A percentile compares a stretch with the other conserved stretches of the same genome.
Conservation (phyloP, 1,140 invertebrate species). For the Drosophila malerkotliana region DNA sequence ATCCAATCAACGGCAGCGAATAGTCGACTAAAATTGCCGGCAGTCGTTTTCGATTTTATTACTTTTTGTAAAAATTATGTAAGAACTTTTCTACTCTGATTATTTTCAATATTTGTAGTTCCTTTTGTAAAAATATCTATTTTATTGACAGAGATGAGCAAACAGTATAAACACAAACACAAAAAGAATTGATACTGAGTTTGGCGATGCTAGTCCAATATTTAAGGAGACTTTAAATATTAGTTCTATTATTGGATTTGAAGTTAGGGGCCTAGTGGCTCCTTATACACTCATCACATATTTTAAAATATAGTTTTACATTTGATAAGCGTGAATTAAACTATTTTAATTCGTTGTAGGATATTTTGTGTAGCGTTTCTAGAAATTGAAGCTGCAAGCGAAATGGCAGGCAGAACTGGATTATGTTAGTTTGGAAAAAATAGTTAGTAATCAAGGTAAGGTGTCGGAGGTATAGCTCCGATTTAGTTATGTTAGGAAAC, state of each 20-base stretch:
- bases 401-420: conserved; percentile 18
- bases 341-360: not conserved
- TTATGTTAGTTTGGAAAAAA: conserved; percentile 11
- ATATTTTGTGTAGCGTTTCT: conserved; percentile 32
- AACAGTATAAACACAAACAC: conserved; percentile 31
- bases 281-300: too few species aligned
- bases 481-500: conserved; percentile 34
- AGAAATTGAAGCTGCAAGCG: not conserved
- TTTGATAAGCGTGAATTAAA: not conserved
- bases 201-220: not conserved
- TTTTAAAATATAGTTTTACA: too few species aligned
- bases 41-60: too few species aligned
- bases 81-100: conserved; percentile 30
- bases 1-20: conserved; percentile 54
- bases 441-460: conserved; percentile 10
- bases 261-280: not conserved
- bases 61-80: conserved; percentile 6
- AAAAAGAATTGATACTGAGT: not conserved
- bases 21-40: too few species aligned
- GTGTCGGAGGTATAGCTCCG: conserved; percentile 25
- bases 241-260: not conserved
- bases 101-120: conserved; percentile 29
- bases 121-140: conserved; percentile 12
- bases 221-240: not conserved
- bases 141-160: conserved; percentile 50